phyloP scores from a whole-genome alignment of 2,113 vertebrate species.

The Bos taurus region ARS-UCD2.0 NC_037337.1:74916501-74917000 shows the following conservation, averaged over 20 bases:
- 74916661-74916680: neutral
- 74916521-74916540: slow-evolving; percentile 23
- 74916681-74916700: slow-evolving; percentile 22
- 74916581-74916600: neutral
- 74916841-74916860: neutral
- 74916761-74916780: slow-evolving; percentile 10
- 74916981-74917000: neutral
- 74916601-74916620: neutral
- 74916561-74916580: neutral
- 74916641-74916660: slow-evolving; percentile 13
- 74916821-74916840: neutral
- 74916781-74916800: neutral
- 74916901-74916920: neutral
- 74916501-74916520: slow-evolving; percentile 15
- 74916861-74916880: slow-evolving; percentile 25
- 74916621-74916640: neutral
- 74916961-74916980: neutral
- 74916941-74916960: neutral
- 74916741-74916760: neutral
- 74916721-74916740: slow-evolving; percentile 27
- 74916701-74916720: slow-evolving; percentile 24
- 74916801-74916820: slow-evolving; percentile 34
- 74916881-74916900: neutral
- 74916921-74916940: neutral
- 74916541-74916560: neutral